Evolutionary conservation across 2,797 vertebrate species (phyloP).

Genomic region (Enteromius argenteus): DNA sequence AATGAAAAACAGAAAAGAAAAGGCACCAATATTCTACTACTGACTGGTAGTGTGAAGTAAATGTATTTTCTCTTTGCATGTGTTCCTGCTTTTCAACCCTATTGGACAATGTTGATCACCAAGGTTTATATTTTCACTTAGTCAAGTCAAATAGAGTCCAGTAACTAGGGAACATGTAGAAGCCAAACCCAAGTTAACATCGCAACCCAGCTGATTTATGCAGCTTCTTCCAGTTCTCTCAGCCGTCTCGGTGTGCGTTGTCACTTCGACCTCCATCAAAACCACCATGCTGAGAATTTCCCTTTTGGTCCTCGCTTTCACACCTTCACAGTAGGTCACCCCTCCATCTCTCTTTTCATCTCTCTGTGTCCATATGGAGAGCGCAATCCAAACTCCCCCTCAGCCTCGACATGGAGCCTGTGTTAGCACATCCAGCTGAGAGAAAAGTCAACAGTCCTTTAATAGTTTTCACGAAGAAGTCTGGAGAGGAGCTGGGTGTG

Average conservation of each 20-base stretch:
- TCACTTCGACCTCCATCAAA: conserved; percentile 53
- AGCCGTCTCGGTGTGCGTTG: conserved; percentile 19
- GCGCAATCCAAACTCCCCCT: conserved; percentile 48
- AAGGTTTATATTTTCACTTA: background rate
- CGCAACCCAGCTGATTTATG: conserved; percentile 23
- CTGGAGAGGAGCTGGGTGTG: conserved; percentile 15
- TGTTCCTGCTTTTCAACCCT: too few species aligned
- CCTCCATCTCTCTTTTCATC: conserved; percentile 60
- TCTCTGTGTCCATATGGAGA: conserved; percentile 38
- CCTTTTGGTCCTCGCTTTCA: conserved; percentile 63
- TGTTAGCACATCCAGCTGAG: conserved; percentile 60
- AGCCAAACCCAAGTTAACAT: conserved; percentile 37
- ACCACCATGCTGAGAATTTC: conserved; percentile 58
- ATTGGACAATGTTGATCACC: background rate
- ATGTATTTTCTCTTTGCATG: background rate
- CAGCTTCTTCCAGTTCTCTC: conserved; percentile 37
- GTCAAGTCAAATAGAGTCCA: background rate
- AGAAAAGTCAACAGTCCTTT: conserved; percentile 59
- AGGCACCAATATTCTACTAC: background rate
- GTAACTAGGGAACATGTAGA: conserved; percentile 15
- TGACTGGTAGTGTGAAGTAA: background rate
- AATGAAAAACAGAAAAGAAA: background rate
- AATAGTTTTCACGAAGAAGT: conserved; percentile 39
- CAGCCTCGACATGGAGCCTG: conserved; percentile 47
- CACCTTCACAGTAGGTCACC: conserved; percentile 62